Percentiles rank a stretch among this genome's conserved stretches.
These are phyloP conservation scores for Cetoscarus ocellatus DNA, from an alignment of 2,797 vertebrate genomes.

Conservation along the genomic window DNA sequence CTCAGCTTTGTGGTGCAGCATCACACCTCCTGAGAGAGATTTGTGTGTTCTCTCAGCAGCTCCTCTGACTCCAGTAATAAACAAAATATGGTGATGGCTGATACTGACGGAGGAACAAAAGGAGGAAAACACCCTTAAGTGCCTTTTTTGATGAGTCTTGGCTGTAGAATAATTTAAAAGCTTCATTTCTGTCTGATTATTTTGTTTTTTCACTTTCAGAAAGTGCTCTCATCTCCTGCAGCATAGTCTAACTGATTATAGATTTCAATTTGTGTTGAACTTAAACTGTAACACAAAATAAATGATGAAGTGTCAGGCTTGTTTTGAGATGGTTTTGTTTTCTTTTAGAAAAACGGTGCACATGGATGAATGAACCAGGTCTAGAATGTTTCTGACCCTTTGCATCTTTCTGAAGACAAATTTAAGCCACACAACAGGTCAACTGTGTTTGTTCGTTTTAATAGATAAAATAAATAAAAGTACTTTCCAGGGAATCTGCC, in stretches of 20 bases:
- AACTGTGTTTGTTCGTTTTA: slow-evolving; percentile 77
- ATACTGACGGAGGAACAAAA: slow-evolving; percentile 23
- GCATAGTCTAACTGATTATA: not conserved
- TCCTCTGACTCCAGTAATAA: slow-evolving; percentile 35
- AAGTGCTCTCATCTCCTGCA: no score
- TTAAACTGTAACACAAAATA: slow-evolving; percentile 29
- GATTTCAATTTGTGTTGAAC: slow-evolving; percentile 25
- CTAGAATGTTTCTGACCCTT: not conserved
- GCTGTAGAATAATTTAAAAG: slow-evolving; percentile 29
- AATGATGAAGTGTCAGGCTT: slow-evolving; percentile 19
- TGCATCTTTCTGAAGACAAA: slow-evolving; percentile 31
- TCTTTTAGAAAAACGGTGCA: not conserved
- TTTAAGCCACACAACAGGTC: slow-evolving; percentile 47
- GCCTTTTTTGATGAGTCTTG: slow-evolving; percentile 41
- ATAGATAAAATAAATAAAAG: slow-evolving; percentile 84
- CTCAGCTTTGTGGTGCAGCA: slow-evolving; percentile 22
- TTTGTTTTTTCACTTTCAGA: slow-evolving; percentile 5
- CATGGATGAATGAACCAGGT: not conserved
- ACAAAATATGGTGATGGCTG: slow-evolving; percentile 31
- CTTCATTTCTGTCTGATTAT: not conserved
- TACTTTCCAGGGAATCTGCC: slow-evolving; percentile 71
- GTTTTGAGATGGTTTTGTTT: slow-evolving; percentile 5
- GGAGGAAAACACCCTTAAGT: slow-evolving; percentile 39
- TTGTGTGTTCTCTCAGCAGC: slow-evolving; percentile 30
- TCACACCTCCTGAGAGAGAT: slow-evolving; percentile 28